Evolutionary conservation across 92 coral and sea anemone species (phyloP).

Genomic region (Ricordea florida): DNA sequence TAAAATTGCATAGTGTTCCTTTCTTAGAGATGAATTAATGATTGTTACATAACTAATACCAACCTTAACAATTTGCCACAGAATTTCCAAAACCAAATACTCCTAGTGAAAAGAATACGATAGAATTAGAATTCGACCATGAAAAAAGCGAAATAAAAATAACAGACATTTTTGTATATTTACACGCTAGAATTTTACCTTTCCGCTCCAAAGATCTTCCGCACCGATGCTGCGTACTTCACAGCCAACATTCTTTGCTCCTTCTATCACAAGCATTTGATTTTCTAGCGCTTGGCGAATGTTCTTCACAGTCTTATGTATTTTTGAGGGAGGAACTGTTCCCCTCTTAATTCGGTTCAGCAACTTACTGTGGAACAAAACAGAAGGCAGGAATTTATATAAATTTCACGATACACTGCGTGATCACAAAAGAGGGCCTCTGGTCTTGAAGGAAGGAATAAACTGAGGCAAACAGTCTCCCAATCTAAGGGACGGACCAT

Average conservation of each 20-base stretch:
- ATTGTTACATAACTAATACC: neutral
- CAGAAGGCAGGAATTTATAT: neutral
- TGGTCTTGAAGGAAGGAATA: too few species aligned
- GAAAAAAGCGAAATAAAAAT: neutral
- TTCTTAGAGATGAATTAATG: too few species aligned
- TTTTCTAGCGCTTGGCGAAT: constrained; percentile 36
- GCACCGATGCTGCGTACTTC: neutral
- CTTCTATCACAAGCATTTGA: constrained; percentile 27
- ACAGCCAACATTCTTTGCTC: constrained; percentile 17
- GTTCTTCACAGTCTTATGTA: neutral
- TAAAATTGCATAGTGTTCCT: too few species aligned
- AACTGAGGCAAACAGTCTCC: too few species aligned
- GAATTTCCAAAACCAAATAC: constrained; percentile 9
- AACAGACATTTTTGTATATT: too few species aligned
- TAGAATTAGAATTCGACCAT: neutral
- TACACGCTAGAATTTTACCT: neutral
- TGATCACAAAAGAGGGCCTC: too few species aligned
- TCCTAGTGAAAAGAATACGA: constrained; percentile 1
- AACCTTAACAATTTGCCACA: constrained; percentile 30
- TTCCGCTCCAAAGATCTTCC: constrained; percentile 46
- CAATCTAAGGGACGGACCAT: too few species aligned
- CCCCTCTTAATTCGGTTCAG: constrained; percentile 36
- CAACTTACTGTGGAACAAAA: constrained; percentile 15
- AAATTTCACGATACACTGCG: too few species aligned
- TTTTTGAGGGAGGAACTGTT: constrained; percentile 2